Percentiles rank a stretch among this genome's conserved stretches.
phyloP scores from a whole-genome alignment of 2,113 vertebrate species.

The Orcinus orca region DNA sequence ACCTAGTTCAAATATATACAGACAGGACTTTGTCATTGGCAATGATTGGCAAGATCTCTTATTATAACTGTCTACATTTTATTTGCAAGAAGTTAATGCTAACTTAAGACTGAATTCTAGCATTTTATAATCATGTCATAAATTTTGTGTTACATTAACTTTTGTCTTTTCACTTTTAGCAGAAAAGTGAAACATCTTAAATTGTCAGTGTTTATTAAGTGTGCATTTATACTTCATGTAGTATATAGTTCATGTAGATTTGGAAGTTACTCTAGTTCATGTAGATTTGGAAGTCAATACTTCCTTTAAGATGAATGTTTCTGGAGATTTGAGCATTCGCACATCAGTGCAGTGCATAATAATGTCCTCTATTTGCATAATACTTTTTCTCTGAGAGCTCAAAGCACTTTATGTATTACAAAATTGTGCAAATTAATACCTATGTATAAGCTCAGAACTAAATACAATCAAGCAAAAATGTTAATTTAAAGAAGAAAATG shows the following conservation, averaged over 20 bases:
- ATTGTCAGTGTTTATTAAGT: slow-evolving; percentile 14
- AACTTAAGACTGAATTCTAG: slow-evolving; percentile 8
- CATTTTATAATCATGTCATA: slow-evolving; percentile 32
- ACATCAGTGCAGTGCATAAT: slow-evolving; percentile 28
- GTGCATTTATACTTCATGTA: not conserved
- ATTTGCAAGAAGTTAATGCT: not conserved
- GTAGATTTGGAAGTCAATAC: slow-evolving; percentile 51
- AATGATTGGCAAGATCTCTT: not conserved
- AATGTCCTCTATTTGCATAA: slow-evolving; percentile 50
- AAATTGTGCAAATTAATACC: slow-evolving; percentile 25
- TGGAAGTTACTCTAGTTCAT: slow-evolving; percentile 46
- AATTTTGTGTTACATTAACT: not conserved
- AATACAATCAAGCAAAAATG: slow-evolving; percentile 17
- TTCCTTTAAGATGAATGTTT: slow-evolving; percentile 28
- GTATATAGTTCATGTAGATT: not conserved
- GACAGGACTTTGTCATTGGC: not conserved
- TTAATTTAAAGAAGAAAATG: slow-evolving; percentile 1
- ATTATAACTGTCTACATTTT: not conserved
- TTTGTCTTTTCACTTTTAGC: slow-evolving; percentile 46
- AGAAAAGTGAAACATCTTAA: slow-evolving; percentile 24
- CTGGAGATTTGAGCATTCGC: slow-evolving; percentile 7
- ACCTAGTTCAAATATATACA: not conserved
- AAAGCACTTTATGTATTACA: slow-evolving; percentile 33
- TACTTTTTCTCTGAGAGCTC: slow-evolving; percentile 20
- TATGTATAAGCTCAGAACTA: not conserved